Conservation (phyloP, 2,888 invertebrate genomes). For the Macrophya annulata region DNA sequence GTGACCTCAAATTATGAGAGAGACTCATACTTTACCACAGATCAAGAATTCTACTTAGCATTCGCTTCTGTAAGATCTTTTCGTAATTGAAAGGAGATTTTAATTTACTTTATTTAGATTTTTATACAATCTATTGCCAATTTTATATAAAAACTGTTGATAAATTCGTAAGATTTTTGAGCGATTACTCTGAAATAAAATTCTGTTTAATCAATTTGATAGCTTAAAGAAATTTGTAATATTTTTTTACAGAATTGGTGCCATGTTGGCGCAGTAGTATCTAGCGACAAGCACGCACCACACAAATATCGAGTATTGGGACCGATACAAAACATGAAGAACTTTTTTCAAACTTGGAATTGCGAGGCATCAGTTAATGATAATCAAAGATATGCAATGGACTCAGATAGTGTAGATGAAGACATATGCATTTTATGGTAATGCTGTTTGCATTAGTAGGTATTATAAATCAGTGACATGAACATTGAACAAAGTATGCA, state of each 20-base stretch:
- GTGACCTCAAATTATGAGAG: not conserved
- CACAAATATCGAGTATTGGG: constrained; percentile 42
- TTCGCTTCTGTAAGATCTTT: constrained; percentile 29
- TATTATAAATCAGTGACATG: constrained; percentile 1
- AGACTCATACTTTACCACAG: constrained; percentile 2
- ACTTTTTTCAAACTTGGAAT: constrained; percentile 32
- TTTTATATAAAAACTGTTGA: not conserved
- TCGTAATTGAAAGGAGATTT: not conserved
- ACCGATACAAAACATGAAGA: constrained; percentile 37
- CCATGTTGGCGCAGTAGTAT: constrained; percentile 4
- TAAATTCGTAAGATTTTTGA: not conserved
- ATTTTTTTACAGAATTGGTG: constrained; percentile 39
- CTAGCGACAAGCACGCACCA: constrained; percentile 38
- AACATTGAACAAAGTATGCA: not conserved
- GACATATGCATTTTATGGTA: constrained; percentile 45
- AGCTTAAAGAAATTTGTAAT: not conserved
- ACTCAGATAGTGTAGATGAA: not conserved
- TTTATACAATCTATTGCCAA: not conserved
- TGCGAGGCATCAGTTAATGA: not conserved
- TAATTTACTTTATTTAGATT: not conserved
- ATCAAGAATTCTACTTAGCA: constrained; percentile 40
- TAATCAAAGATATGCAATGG: not conserved
- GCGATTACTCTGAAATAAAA: not conserved
- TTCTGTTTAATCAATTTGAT: not conserved
- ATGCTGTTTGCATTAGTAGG: not conserved